Evolutionary conservation across 2,888 invertebrate genomes (phyloP), one percentile per base, ranked within the genome.

Genomic region (Exephanes ischioxanthus): DNA sequence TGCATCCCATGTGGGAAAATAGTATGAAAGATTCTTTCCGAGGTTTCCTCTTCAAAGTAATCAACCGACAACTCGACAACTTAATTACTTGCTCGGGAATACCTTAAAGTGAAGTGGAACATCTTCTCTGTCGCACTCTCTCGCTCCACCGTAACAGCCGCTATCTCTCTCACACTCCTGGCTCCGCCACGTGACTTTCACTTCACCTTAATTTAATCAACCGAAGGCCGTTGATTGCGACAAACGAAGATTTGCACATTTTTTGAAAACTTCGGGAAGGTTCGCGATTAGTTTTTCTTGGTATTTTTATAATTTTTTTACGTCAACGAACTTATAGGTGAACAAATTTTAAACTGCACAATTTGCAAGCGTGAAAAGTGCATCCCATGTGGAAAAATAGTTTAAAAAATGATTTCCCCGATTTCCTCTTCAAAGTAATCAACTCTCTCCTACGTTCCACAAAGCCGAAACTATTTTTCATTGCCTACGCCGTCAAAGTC

Each of bases 161-260:
- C 30, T 5, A 30, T 0, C 5, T 30, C 30, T 30, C 30, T 5
- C 30, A 30, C 30, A 30, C 30, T 0, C 30, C 5, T 30, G 5
- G 4, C 30, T 30, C 3, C 26, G 30, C 3, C 30, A 30, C 30
- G 30, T 30, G 30, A 30, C 30, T 30, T 30, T 30, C 30, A 30
- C 5, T 30, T 30, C 30, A 30, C 5, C 33, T 85, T 81, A 16
- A 81, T 81, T 85, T 75, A 70, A 85, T 85, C 78, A 81, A 85
- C 75, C 78, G 70, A 78, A 37, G 19, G 37, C 26, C 41, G 61
- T 61, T 61, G 30, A 73, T 73, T 73, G 45, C 55, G 16, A 41
- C 14, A 5, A 16, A 45, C 2, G 16, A 45, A 45, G 0, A 14
- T 45, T 45, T 16, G 45, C 0, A 3, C 4, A 45, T 45, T 16